Conservation (phyloP, 2,888 invertebrate genomes). For the Polietes domitor region DNA sequence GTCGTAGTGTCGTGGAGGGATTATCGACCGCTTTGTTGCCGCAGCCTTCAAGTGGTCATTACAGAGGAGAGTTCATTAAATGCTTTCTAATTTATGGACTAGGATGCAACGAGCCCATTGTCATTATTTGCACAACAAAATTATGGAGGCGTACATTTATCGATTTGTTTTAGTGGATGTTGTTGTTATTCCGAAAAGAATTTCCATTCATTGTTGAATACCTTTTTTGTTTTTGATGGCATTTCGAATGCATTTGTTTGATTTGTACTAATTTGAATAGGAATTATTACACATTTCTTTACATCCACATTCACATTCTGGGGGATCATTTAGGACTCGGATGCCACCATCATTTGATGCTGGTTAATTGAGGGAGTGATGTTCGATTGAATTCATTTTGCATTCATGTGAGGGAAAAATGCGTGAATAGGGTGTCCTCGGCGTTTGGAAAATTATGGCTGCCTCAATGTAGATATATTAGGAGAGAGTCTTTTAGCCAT, state of each 20-base stretch:
- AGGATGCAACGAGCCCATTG: neutral
- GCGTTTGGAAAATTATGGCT: too few relatives aligned
- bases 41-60: conserved; percentile 62
- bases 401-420: too few relatives aligned
- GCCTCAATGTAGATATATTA: too few relatives aligned
- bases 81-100: conserved; percentile 73
- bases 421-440: too few relatives aligned
- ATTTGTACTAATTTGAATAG: conserved; percentile 59
- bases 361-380: conserved; percentile 18
- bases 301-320: neutral
- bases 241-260: conserved; percentile 56
- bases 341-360: neutral
- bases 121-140: conserved; percentile 43
- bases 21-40: too few relatives aligned
- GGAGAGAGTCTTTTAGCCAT: too few relatives aligned
- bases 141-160: conserved; percentile 64
- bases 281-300: conserved; percentile 26
- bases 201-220: conserved; percentile 34
- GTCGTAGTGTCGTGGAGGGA: too few relatives aligned
- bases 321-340: neutral
- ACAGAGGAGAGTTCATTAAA: conserved; percentile 63
- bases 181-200: neutral
- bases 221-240: conserved; percentile 38
- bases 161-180: conserved; percentile 47
- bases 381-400: too few relatives aligned